Percentiles rank a stretch among this genome's conserved stretches.
Evolutionary conservation across 2,797 vertebrate genomes (phyloP).

Genomic region (Hydrophis major): DNA sequence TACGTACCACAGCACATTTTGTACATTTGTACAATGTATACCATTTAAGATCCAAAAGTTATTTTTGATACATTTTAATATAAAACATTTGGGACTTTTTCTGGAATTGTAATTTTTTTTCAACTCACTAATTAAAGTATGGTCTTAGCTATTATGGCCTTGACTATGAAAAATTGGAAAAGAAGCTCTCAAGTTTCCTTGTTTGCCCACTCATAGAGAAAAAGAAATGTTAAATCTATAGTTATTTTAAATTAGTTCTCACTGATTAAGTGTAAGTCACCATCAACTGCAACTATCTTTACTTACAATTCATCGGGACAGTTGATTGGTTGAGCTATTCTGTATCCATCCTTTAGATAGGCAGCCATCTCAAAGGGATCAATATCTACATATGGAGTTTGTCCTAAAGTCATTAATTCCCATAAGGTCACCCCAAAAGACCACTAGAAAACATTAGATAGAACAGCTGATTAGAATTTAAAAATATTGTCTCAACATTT

Average conservation of each 20-base stretch:
- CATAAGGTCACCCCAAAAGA: constrained; percentile 96
- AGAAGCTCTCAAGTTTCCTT: neutral
- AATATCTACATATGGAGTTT: constrained; percentile 97
- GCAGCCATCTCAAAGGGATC: constrained; percentile 99
- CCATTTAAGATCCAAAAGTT: neutral
- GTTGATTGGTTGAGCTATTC: constrained; percentile 99
- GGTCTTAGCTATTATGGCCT: neutral
- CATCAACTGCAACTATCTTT: neutral
- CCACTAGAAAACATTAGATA: constrained; percentile 77
- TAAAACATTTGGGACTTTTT: neutral
- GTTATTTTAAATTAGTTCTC: neutral
- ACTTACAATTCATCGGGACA: constrained; percentile 98
- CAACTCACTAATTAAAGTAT: neutral
- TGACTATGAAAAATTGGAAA: neutral
- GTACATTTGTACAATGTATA: neutral
- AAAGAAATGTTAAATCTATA: neutral
- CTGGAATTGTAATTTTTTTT: neutral
- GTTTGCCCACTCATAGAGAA: neutral
- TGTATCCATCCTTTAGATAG: constrained; percentile 97
- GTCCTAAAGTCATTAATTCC: constrained; percentile 98
- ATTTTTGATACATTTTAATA: neutral
- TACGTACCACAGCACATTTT: neutral
- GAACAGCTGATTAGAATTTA: neutral
- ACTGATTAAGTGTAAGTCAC: neutral
- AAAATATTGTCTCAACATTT: neutral